Evolutionary conservation across 2,797 vertebrate species (phyloP), one percentile per base, ranked within the genome.

Genomic region (Enteromius thamalakanensis): DNA sequence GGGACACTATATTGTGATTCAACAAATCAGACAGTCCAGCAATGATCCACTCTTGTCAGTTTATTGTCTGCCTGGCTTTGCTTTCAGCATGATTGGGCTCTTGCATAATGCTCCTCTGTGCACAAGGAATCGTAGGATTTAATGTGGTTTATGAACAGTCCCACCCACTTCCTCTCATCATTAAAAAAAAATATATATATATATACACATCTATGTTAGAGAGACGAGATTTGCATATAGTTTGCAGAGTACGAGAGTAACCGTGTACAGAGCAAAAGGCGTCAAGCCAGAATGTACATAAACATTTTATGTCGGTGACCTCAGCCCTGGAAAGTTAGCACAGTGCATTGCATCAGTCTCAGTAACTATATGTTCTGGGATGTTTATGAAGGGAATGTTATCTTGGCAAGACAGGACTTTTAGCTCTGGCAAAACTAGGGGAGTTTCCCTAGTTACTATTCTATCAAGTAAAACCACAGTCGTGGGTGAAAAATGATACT

Each of bases 91-190:
- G 51, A 23, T 53, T 71, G 53, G 12, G 37, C 29, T 49, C 51
- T 78, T 83, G 70, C 65, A 78, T 83, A 83, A 78, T 0, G 3
- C 55, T 23, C 51, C 26, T 60, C 76, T 32, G 15, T 78, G 60
- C 60, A 65, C 11, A 2, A 49, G 19, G 58, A 64, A 78, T 65
- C 76, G 49, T 49, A 64, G 40, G 34, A 65, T 58, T 58, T 23
- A 1, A n/a, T 23, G 40, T 49, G 0, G 1, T 8, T 60, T 45
- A 45, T n/a, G n/a, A 67, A 3, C 42, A 64, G 26, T 1, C 21
- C 42, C 17, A 51, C 26, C 58, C 17, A 0, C 45, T 15, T 34
- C 58, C 12, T 77, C 0, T 1, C 0, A 4, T 23, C 12, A 5
- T 40, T 58, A 58, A 40, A 40, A 37, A 9, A 40, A 40, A 40